A percentile compares a stretch with the other conserved stretches of the same genome.
These are phyloP conservation scores for Mythimna loreyi DNA, from an alignment of 2,888 invertebrate species.

Conservation along the genomic window DNA sequence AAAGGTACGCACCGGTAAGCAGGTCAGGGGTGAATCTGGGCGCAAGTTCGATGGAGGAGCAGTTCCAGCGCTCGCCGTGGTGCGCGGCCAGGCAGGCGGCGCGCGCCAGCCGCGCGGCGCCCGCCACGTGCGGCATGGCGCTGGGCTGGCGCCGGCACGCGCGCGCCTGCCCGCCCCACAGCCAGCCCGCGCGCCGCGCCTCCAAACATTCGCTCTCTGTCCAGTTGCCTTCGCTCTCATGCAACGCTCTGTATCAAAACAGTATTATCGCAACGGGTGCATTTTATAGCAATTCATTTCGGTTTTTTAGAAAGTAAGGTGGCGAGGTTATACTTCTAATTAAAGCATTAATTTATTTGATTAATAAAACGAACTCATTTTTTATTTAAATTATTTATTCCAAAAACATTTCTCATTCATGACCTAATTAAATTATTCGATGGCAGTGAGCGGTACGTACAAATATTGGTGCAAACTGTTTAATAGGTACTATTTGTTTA, in stretches of 20 bases:
- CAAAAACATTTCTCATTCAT: slow-evolving; percentile 32
- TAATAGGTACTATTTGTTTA: slow-evolving; percentile 66
- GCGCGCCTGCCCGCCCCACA: slow-evolving; percentile 92
- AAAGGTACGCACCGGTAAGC: slow-evolving; percentile 91
- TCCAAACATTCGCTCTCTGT: slow-evolving; percentile 84
- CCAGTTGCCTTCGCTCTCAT: slow-evolving; percentile 88
- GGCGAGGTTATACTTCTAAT: slow-evolving; percentile 17
- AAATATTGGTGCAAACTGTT: slow-evolving; percentile 41
- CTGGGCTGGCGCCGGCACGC: slow-evolving; percentile 92
- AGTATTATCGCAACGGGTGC: slow-evolving; percentile 31
- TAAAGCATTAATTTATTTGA: slow-evolving; percentile 21
- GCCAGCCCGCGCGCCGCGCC: slow-evolving; percentile 86
- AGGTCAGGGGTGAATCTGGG: slow-evolving; percentile 95
- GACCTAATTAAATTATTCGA: slow-evolving; percentile 41
- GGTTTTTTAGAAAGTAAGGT: slow-evolving; percentile 19
- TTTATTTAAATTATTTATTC: slow-evolving; percentile 54
- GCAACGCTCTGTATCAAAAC: slow-evolving; percentile 77
- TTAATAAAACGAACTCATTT: slow-evolving; percentile 53
- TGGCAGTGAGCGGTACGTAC: slow-evolving; percentile 61
- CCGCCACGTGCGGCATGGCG: slow-evolving; percentile 94
- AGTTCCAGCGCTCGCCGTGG: slow-evolving; percentile 95
- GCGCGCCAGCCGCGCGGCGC: slow-evolving; percentile 93
- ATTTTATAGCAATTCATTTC: slow-evolving; percentile 23
- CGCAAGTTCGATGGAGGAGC: slow-evolving; percentile 93
- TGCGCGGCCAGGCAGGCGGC: slow-evolving; percentile 94